Evolutionary conservation across 2,113 vertebrate species (phyloP).

Genomic region (Eupsittula cactorum): DNA sequence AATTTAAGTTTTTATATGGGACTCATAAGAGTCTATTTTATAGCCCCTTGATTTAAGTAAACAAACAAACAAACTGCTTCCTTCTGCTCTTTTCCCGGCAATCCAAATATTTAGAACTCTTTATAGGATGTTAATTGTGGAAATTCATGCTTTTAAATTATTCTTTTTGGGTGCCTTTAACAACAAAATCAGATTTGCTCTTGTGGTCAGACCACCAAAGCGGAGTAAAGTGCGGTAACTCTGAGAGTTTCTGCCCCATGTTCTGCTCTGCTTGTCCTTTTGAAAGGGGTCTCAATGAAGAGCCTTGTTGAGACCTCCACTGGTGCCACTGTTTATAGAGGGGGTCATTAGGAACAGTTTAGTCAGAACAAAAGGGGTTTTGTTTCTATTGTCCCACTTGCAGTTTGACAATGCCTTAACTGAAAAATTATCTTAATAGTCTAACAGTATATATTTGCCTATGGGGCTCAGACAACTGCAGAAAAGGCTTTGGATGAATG

Average conservation of each 20-base stretch:
- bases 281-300: slow-evolving; percentile 85
- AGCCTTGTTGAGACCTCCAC: slow-evolving; percentile 81
- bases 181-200: slow-evolving; percentile 64
- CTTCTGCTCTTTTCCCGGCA: slow-evolving; percentile 11
- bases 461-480: slow-evolving; percentile 6
- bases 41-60: slow-evolving; percentile 25
- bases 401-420: slow-evolving; percentile 74
- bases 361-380: slow-evolving; percentile 89
- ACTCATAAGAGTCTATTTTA: not conserved
- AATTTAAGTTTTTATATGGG: not conserved
- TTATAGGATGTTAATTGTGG: slow-evolving; percentile 50
- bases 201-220: slow-evolving; percentile 74
- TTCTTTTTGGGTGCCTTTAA: slow-evolving; percentile 41
- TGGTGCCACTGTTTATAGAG: slow-evolving; percentile 85
- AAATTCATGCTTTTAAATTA: slow-evolving; percentile 52
- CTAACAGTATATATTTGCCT: slow-evolving; percentile 63
- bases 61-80: slow-evolving; percentile 32
- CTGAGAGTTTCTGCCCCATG: slow-evolving; percentile 58
- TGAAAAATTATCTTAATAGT: slow-evolving; percentile 76
- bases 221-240: slow-evolving; percentile 61
- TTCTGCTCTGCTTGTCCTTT: slow-evolving; percentile 84
- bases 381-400: slow-evolving; percentile 90
- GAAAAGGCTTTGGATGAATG: slow-evolving; percentile 52
- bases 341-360: slow-evolving; percentile 89
- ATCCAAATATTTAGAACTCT: slow-evolving; percentile 38